Conservation (phyloP, 2,113 vertebrate genomes). For the Syrrhaptes paradoxus region DNA sequence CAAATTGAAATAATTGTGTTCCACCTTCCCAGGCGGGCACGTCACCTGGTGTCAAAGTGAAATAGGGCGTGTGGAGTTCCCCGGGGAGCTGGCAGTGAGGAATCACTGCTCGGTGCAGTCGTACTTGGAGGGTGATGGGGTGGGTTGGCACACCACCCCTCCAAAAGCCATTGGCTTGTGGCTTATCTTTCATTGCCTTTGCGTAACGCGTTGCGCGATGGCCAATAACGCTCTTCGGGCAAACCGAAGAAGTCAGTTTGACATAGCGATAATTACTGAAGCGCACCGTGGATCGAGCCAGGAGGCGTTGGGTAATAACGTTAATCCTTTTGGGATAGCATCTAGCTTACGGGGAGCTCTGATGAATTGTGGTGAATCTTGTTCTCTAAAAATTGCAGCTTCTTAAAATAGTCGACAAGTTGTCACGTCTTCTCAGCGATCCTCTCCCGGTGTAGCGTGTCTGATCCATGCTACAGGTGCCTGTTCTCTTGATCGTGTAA, state of each 20-base stretch:
- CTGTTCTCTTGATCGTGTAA: neutral
- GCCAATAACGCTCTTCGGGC: accelerated
- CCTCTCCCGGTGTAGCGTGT: accelerated
- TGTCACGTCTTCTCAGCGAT: accelerated
- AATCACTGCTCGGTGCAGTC: accelerated
- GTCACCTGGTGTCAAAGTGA: neutral
- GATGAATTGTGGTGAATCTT: too few relatives aligned
- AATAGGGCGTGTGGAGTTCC: accelerated
- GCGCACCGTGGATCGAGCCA: accelerated
- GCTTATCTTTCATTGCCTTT: accelerated
- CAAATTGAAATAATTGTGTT: neutral
- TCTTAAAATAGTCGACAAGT: accelerated
- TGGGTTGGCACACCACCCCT: neutral
- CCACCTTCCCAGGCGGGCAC: accelerated
- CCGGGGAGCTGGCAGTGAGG: neutral
- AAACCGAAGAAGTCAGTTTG: accelerated
- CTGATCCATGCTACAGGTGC: neutral
- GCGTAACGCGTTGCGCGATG: neutral
- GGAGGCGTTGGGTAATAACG: neutral
- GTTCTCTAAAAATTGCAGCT: neutral
- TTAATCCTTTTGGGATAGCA: neutral
- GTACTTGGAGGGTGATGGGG: accelerated
- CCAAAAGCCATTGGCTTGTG: accelerated
- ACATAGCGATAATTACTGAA: accelerated
- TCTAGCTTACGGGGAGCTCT: neutral